phyloP scores from a whole-genome alignment of 2,888 invertebrate genomes.

The Nomada flava region DNA sequence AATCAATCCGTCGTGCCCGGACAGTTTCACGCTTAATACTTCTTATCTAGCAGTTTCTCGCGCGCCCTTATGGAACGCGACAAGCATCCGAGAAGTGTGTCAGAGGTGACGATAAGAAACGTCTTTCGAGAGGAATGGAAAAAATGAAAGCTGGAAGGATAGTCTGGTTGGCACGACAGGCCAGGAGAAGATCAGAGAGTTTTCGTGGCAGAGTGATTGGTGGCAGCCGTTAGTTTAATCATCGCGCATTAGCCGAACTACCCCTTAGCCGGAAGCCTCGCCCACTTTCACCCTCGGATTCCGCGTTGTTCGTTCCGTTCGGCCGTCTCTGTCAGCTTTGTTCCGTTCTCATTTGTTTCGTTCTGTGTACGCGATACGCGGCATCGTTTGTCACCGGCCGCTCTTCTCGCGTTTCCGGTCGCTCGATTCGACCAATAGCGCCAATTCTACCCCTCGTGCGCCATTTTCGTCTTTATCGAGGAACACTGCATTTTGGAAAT shows the following conservation, averaged over 20 bases:
- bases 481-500: background rate
- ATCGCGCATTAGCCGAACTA: slow-evolving; percentile 83
- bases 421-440: slow-evolving; percentile 34
- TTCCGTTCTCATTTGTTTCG: slow-evolving; percentile 76
- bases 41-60: too few relatives aligned
- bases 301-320: slow-evolving; percentile 72
- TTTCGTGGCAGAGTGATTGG: slow-evolving; percentile 83
- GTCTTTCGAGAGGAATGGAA: slow-evolving; percentile 24
- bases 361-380: slow-evolving; percentile 72
- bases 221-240: slow-evolving; percentile 84
- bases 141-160: slow-evolving; percentile 71
- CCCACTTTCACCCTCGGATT: slow-evolving; percentile 80
- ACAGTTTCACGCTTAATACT: too few relatives aligned
- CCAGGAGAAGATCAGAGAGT: slow-evolving; percentile 73
- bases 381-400: slow-evolving; percentile 71
- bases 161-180: slow-evolving; percentile 62
- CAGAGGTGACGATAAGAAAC: slow-evolving; percentile 44
- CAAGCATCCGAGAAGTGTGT: slow-evolving; percentile 28
- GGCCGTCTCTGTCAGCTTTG: slow-evolving; percentile 67
- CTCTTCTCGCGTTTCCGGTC: slow-evolving; percentile 50
- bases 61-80: too few relatives aligned
- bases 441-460: background rate
- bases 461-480: slow-evolving; percentile 4
- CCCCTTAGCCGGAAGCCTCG: slow-evolving; percentile 75
- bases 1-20: too few relatives aligned